Conservation (phyloP, 2,113 vertebrate species). For the Phocoena phocoena region DNA sequence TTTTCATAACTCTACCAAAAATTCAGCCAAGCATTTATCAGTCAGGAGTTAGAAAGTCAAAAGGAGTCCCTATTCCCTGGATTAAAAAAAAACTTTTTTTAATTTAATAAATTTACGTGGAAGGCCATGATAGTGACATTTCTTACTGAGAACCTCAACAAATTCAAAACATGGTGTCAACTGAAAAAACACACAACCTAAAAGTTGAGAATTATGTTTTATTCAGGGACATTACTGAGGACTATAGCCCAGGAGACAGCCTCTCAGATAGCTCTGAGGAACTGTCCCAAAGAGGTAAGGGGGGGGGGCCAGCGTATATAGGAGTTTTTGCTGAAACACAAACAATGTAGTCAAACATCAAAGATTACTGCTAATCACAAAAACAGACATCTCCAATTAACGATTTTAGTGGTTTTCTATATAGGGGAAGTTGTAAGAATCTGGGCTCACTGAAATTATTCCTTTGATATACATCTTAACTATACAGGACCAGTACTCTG, state of each 20-base stretch:
- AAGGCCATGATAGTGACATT: not conserved
- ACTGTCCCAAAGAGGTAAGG: not conserved
- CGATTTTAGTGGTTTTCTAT: not conserved
- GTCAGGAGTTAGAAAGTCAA: not conserved
- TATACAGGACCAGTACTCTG: not conserved
- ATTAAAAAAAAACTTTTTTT: not conserved
- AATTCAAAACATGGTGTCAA: not conserved
- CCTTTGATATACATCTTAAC: not conserved
- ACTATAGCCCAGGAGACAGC: not conserved
- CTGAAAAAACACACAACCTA: not conserved
- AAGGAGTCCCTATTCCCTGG: not conserved
- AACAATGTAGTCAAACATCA: not conserved
- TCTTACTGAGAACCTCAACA: not conserved
- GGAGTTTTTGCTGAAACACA: not conserved
- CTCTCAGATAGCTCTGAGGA: not conserved
- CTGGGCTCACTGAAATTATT: not conserved
- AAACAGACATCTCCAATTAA: not conserved
- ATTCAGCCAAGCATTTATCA: not conserved
- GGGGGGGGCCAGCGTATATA: not conserved
- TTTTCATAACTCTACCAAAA: constrained; percentile 25
- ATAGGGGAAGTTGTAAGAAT: not conserved
- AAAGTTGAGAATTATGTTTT: not conserved
- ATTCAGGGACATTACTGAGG: not conserved
- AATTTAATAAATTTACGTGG: not conserved
- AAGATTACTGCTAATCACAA: not conserved